Conservation (phyloP, 92 coral and sea anemone genomes). For the Galaxea fascicularis region DNA sequence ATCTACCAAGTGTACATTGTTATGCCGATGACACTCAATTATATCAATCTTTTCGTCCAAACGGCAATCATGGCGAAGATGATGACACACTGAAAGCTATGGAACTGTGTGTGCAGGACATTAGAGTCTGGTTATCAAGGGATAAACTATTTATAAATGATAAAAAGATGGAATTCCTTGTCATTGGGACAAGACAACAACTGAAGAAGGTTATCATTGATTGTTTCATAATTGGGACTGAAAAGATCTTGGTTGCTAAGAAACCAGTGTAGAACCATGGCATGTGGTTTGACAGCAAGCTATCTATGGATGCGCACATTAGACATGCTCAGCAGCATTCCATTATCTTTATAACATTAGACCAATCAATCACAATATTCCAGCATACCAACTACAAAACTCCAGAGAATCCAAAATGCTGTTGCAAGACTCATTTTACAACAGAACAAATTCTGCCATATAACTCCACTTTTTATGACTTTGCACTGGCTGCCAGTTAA, state of each 20-base stretch:
- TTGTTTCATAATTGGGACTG: no score
- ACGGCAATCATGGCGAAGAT: no score
- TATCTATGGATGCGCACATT: slow-evolving; percentile 14
- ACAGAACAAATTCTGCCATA: no score
- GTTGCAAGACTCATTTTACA: slow-evolving; percentile 18
- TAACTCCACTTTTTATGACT: neutral
- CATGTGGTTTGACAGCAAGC: slow-evolving; percentile 23
- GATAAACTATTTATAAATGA: neutral
- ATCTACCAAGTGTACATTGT: no score
- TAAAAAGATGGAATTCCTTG: slow-evolving; percentile 1
- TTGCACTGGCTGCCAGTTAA: slow-evolving; percentile 32
- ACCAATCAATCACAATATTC: slow-evolving; percentile 42
- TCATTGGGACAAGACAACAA: no score
- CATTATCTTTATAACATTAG: slow-evolving; percentile 26
- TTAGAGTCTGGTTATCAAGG: no score
- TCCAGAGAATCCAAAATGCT: slow-evolving; percentile 38
- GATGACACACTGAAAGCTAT: no score
- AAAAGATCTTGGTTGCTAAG: no score
- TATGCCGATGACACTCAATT: no score
- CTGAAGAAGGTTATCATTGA: no score
- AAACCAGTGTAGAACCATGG: neutral
- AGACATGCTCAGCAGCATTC: slow-evolving; percentile 31
- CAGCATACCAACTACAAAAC: slow-evolving; percentile 22
- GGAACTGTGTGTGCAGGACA: no score
- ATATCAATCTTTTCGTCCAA: no score